Evolutionary conservation across 2,888 invertebrate species (phyloP), one percentile per base, ranked within the genome.

Genomic region (Leptinotarsa haldemani): DNA sequence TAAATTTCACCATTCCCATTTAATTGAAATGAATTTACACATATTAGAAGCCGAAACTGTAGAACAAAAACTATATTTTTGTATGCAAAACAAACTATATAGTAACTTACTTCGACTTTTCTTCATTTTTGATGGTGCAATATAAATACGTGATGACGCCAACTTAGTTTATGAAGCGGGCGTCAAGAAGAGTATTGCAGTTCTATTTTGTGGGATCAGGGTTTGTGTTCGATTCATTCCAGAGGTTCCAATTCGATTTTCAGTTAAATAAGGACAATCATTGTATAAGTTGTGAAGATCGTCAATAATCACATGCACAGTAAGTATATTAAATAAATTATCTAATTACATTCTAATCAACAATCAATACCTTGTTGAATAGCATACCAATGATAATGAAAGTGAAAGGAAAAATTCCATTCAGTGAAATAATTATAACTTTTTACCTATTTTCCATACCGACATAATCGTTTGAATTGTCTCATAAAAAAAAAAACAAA

Each of bases 331-430:
- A 56, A 20, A 20, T 22, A 22, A 56, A 56, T 56, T 25, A 56
- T 56, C 20, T 22, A 1, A 56, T 22, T 56, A 20, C 3, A 22
- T 56, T 56, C 22, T 22, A 22, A 56, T 56, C 20, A 22, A 56
- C 18, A 56, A 22, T 20, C 22, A 22, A 20, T 22, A 22, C 47
- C 12, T 20, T 47, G 47, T 65, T 20, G n/a, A 22, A 48, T 65
- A 65, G 65, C 65, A 22, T 40, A 13, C n/a, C 67, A 53, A 67
- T 67, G 52, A 53, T 53, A 67, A 67, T 56, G 12, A 56, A 65
- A 67, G 67, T 53, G 67, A 67, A 67, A 67, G 67, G 67, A 67
- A 52, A 67, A 67, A 67, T 67, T 67, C 67, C 67, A 40, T 64
- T 65, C 47, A 48, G 22, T 65, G 7, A 65, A 65, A 47, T 18